A percentile compares a stretch with the other conserved stretches of the same genome.
Evolutionary conservation across 2,888 invertebrate genomes (phyloP).

Genomic region (Harpalus rubripes): DNA sequence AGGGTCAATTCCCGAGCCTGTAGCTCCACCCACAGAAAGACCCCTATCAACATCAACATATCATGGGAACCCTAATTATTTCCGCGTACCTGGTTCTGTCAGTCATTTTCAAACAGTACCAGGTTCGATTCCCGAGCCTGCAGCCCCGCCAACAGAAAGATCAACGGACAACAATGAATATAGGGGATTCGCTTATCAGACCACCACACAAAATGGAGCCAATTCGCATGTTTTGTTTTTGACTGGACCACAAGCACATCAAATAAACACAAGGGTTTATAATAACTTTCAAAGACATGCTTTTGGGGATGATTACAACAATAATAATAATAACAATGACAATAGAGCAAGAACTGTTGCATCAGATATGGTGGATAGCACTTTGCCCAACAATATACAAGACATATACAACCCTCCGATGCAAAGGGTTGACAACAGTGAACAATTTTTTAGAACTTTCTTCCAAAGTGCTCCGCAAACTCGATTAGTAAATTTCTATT

Average conservation of each 20-base stretch:
- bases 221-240: slow-evolving; percentile 73
- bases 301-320: slow-evolving; percentile 28
- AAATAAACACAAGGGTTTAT: slow-evolving; percentile 55
- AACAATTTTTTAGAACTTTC: slow-evolving; percentile 60
- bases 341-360: slow-evolving; percentile 70
- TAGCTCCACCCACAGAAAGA: not conserved
- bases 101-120: not conserved
- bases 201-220: slow-evolving; percentile 72
- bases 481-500: slow-evolving; percentile 69
- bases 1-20: not conserved
- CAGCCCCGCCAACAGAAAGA: not conserved
- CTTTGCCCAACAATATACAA: slow-evolving; percentile 62
- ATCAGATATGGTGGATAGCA: slow-evolving; percentile 71
- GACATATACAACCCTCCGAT: slow-evolving; percentile 47
- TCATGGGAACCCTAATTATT: not conserved
- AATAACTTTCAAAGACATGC: slow-evolving; percentile 20
- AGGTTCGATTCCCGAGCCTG: not conserved
- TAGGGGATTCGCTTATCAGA: slow-evolving; percentile 73
- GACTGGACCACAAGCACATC: slow-evolving; percentile 71
- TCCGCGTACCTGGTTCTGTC: not conserved
- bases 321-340: slow-evolving; percentile 28
- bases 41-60: not conserved
- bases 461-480: slow-evolving; percentile 61
- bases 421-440: slow-evolving; percentile 7
- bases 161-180: slow-evolving; percentile 41